Evolutionary conservation across 2,797 vertebrate genomes (phyloP), one percentile per base, ranked within the genome.

Genomic region (Mormyrus hasselquistii): DNA sequence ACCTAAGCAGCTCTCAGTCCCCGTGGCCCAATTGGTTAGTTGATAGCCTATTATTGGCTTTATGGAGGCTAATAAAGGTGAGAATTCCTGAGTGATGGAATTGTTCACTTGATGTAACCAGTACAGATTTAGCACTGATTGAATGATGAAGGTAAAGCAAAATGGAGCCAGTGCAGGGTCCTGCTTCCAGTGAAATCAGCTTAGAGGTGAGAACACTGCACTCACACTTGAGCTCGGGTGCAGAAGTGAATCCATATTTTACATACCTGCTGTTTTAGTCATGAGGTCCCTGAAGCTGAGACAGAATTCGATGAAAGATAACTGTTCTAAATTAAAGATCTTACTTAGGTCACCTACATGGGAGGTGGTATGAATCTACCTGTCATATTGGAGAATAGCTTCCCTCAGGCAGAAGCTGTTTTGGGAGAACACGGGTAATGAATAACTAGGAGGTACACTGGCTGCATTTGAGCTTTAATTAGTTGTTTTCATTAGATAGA

Each of bases 321-420:
- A 12, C 83, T 86, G 83, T 34, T 86, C n/a, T 52, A 86, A 86
- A 86, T 86, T 25, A 53, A 86, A 86, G 82, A 85, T 85, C 82
- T 8, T 50, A 25, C 82, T 84, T 47, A 49, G 82, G 82, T 84
- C 82, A 84, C 83, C 47, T n/a, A 79, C 73, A 52, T 50, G 44
- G 49, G 83, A 52, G 49, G 83, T 50, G 12, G 25, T 16, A 52
- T 86, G 50, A 86, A 53, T 53, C 49, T 52, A 34, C 47, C n/a
- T 53, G 83, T 52, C 25, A 34, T 50, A 53, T n/a, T 52, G 22
- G 22, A 34, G 47, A 53, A 53, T 52, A 79, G 73, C n/a, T 34
- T 86, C 25, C 83, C 50, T 53, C 49, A 34, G 83, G 83, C 50
- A 34, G 49, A 50, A 29, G 83, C 49, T 86, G 83, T 14, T 86